Conservation (phyloP, 1,140 invertebrate species). For the Halyomorpha halys region DNA sequence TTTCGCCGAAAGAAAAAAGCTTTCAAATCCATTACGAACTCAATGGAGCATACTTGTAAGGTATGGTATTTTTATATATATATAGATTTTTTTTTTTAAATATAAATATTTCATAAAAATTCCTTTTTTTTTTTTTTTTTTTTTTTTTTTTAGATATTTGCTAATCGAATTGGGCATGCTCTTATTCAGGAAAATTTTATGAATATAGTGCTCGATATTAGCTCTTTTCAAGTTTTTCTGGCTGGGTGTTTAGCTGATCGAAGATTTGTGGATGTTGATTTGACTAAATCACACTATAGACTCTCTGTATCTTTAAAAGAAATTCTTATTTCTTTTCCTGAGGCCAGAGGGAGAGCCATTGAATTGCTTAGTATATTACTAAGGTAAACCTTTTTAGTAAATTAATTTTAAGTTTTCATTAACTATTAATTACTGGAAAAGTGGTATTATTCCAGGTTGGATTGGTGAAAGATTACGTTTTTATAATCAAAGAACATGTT, state of each 20-base stretch:
- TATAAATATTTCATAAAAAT: background rate
- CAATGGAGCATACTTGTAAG: background rate
- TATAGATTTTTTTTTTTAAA: background rate
- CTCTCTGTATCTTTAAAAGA: background rate
- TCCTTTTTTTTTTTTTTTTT: background rate
- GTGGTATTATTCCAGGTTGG: no score
- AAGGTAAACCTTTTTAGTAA: no score
- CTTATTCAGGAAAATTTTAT: background rate
- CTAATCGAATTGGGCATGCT: background rate
- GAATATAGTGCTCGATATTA: background rate
- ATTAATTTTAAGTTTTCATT: no score
- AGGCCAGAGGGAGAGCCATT: background rate
- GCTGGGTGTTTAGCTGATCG: background rate
- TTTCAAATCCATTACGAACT: background rate
- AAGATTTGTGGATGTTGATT: background rate
- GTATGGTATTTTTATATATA: background rate
- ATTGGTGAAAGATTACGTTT: no score
- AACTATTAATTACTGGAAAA: no score
- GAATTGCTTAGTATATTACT: slow-evolving; percentile 33
- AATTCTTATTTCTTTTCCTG: background rate
- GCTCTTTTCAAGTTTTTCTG: background rate
- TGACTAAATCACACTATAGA: background rate
- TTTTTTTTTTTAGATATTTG: background rate
- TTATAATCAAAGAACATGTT: no score
- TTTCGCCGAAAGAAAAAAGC: background rate